Evolutionary conservation across 2,797 vertebrate species (phyloP), one percentile per base, ranked within the genome.

Genomic region (Lateolabrax maculatus): DNA sequence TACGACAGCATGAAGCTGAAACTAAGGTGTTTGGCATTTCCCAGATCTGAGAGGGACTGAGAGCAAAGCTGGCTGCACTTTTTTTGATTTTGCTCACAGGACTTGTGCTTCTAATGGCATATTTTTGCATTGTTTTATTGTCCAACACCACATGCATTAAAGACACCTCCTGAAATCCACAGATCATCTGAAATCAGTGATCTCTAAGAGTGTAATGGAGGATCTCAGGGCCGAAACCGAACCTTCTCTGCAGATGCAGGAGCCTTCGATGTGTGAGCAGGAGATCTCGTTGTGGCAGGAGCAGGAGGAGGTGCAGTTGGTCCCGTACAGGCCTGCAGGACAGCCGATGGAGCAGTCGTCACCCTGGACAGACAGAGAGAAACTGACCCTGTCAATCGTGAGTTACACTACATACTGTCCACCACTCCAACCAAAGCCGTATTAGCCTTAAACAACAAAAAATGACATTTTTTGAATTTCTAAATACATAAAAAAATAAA

Each of bases 221-320:
- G 36, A 74, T 21, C 16, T 23, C 9, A 39, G 18, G 52, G 19
- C 18, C 23, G 18, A 53, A 34, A 41, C 13, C 0, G 8, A 31
- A 98, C 98, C 98, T 96, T 98, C 97, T 94, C 84, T 96, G 95
- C 98, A 99, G 89, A 95, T 77, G 75, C 98, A 99, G 74, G 95
- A 95, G 5, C 98, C 98, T 2, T 99, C 97, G 49, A 95, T 76
- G 0, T 96, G 96, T 29, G 95, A 98, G 89, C 98, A 99, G n/a
- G 92, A 76, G 5, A 96, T 94, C 0, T 94, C 85, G 0, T 99
- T 97, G 86, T 84, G 91, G 90, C 98, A 99, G 89, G 92, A 93
- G 52, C 98, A 99, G 0, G 95, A 53, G 0, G 94, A 97, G 0
- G 96, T 96, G 93, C 98, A 99, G 89, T 98, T 98, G 91, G 91